Evolutionary conservation across 2,888 invertebrate species (phyloP).

Genomic region (Caenorhabditis sp.): DNA sequence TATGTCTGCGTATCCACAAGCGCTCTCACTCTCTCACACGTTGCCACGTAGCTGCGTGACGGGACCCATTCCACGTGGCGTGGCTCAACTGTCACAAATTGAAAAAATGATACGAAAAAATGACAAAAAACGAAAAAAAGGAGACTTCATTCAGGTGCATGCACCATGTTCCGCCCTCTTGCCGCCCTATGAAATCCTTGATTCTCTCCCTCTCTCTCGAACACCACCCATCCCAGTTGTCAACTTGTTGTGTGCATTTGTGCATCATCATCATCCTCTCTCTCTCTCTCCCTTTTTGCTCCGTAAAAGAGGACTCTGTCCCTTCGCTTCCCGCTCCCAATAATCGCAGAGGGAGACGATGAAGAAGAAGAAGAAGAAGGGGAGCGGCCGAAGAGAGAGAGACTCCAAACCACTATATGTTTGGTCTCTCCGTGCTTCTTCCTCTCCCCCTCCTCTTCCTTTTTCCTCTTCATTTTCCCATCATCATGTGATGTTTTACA

Average conservation of each 20-base stretch:
- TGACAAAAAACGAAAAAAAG: too few relatives aligned
- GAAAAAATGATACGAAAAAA: too few relatives aligned
- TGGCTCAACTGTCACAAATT: too few relatives aligned
- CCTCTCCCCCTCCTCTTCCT: too few relatives aligned
- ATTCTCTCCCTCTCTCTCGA: constrained; percentile 5
- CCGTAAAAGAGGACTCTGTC: constrained; percentile 15
- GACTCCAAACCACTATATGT: constrained; percentile 53
- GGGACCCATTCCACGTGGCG: too few relatives aligned
- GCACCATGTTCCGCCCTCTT: too few relatives aligned
- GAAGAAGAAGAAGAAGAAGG: constrained; percentile 16
- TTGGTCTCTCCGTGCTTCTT: constrained; percentile 53
- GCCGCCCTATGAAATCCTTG: constrained; percentile 12
- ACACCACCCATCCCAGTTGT: constrained; percentile 18
- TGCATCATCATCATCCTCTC: constrained; percentile 10
- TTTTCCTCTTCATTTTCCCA: constrained; percentile 15
- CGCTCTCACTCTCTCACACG: too few relatives aligned
- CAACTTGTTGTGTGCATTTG: constrained; percentile 33
- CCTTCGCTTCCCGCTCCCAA: constrained; percentile 5
- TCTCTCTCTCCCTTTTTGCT: constrained; percentile 26
- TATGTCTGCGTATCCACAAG: too few relatives aligned
- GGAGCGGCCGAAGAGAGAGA: constrained; percentile 9
- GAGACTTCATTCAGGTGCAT: too few relatives aligned
- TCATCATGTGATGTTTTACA: constrained; percentile 21
- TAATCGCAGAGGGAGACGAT: constrained; percentile 22
- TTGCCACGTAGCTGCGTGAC: too few relatives aligned